phyloP scores from a whole-genome alignment of 2,888 invertebrate genomes.

The Rhorus exstirpatorius region DNA sequence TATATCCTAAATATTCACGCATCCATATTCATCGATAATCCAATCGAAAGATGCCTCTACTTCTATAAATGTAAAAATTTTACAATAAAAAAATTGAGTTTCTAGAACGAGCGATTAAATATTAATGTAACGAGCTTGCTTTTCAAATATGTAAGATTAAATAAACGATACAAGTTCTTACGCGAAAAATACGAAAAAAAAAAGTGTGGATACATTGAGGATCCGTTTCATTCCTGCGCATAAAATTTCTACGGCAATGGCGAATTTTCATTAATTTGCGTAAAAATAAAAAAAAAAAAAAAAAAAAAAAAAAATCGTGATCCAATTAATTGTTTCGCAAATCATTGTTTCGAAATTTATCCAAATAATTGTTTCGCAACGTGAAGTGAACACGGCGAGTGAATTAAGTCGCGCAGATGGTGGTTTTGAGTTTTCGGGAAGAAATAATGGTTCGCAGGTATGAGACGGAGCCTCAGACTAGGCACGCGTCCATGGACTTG shows the following conservation, averaged over 20 bases:
- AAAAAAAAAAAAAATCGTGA: no score
- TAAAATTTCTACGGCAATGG: constrained; percentile 1
- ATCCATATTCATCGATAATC: no score
- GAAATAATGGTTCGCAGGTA: constrained; percentile 74
- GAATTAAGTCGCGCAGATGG: neutral
- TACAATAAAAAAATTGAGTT: no score
- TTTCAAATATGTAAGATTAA: constrained; percentile 73
- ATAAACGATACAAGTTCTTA: constrained; percentile 72
- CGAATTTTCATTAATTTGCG: neutral
- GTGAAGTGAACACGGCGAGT: neutral
- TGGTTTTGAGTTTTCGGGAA: constrained; percentile 28
- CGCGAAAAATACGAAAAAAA: constrained; percentile 72
- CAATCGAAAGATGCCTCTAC: neutral
- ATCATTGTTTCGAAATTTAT: no score
- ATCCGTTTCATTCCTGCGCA: constrained; percentile 72
- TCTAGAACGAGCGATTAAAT: constrained; percentile 69
- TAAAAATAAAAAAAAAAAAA: no score
- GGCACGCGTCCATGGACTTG: constrained; percentile 80
- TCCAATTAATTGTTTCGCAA: no score
- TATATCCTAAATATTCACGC: no score
- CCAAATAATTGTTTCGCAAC: no score
- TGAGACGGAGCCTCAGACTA: constrained; percentile 81
- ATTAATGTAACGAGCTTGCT: constrained; percentile 74
- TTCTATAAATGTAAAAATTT: no score
- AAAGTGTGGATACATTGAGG: constrained; percentile 75